Conservation (phyloP, 2,888 invertebrate species). For the Oscheius onirici region DNA sequence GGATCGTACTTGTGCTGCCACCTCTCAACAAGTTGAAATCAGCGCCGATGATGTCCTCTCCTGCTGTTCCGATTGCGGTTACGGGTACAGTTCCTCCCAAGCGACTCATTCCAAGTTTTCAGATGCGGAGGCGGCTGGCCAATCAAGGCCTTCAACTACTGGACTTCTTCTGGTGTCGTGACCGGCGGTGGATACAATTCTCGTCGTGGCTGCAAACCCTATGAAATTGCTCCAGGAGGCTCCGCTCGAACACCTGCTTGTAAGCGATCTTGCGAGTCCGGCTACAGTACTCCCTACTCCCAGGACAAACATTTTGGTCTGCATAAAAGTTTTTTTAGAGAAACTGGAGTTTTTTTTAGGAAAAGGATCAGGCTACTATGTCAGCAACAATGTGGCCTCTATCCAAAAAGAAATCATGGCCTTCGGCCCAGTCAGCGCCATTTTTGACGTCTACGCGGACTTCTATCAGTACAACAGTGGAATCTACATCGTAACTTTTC, state of each 20-base stretch:
- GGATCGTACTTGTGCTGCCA: slow-evolving; percentile 74
- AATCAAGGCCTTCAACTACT: neutral
- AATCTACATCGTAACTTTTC: slow-evolving; percentile 40
- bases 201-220: slow-evolving; percentile 81
- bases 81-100: neutral
- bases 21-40: slow-evolving; percentile 66
- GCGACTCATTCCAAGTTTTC: neutral
- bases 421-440: slow-evolving; percentile 85
- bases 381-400: slow-evolving; percentile 77
- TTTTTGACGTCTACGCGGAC: slow-evolving; percentile 87
- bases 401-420: slow-evolving; percentile 84
- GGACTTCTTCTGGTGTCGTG: neutral
- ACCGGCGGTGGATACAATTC: slow-evolving; percentile 53
- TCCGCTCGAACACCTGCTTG: slow-evolving; percentile 81
- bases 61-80: slow-evolving; percentile 68
- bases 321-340: neutral
- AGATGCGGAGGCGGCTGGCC: slow-evolving; percentile 67
- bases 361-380: slow-evolving; percentile 17
- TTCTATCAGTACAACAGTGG: slow-evolving; percentile 85
- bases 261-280: slow-evolving; percentile 77
- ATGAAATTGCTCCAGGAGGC: slow-evolving; percentile 82
- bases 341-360: neutral
- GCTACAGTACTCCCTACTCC: slow-evolving; percentile 37
- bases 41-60: slow-evolving; percentile 74
- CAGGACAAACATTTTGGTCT: slow-evolving; percentile 33